Evolutionary conservation across 2,797 vertebrate species (phyloP), one percentile per base, ranked within the genome.

Genomic region (Spea hammondii): DNA sequence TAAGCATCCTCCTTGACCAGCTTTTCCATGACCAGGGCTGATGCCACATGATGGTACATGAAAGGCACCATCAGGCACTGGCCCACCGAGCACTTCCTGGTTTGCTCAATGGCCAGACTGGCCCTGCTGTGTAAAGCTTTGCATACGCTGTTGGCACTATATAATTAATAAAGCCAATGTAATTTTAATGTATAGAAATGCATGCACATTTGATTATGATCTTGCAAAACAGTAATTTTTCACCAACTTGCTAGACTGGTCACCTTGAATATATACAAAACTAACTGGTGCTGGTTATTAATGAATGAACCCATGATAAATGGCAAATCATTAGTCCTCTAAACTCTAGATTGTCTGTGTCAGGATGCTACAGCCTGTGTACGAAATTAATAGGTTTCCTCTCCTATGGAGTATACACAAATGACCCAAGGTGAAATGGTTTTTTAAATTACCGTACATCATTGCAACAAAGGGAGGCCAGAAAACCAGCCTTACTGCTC

Each of bases 391-490:
- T 62, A 17, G n/a, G 4, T 62, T 12, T 32, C n/a, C 59, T 6
- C 4, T 62, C 32, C 32, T 5, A 62, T 62, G 51, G 10, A 62
- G 32, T 14, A 12, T 12, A 62, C 59, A 62, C n/a, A 62, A n/a
- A 46, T 12, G 13, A 45, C 50, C 13, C 62, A 67, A 79, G 77
- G 78, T 74, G 71, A 78, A 72, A 4, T 8, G 17, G 17, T 72
- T 49, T 45, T 66, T 79, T 53, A 65, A 67, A 46, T 70, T 46
- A 64, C 72, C 69, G 48, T 64, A 64, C 78, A 67, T 74, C 72
- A 74, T 64, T 69, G 53, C 72, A 69, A 64, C 70, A 69, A 74
- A 68, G 14, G 5, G 59, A 62, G 64, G 59, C 64, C 64, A 10
- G 12, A 69, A 13, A 55, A 44, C 9, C 55, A 51, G 5, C 59